Percentiles rank a stretch among this genome's conserved stretches.
Conservation (phyloP, 2,888 invertebrate species). For the Dromius quadrimaculatus region DNA sequence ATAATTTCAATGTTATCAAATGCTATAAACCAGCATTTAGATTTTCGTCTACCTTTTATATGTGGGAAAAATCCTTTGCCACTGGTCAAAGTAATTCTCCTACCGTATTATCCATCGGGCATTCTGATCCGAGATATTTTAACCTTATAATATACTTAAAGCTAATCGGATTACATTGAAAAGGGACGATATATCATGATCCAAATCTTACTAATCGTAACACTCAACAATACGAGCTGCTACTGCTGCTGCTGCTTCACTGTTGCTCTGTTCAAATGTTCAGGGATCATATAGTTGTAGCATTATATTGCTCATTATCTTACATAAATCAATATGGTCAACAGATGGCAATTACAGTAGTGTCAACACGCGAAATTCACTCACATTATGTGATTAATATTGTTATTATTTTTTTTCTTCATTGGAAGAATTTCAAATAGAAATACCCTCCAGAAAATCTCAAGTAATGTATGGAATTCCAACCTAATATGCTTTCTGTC, state of each 20-base stretch:
- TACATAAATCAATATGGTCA: constrained; percentile 26
- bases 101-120: constrained; percentile 66
- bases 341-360: constrained; percentile 27
- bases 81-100: constrained; percentile 55
- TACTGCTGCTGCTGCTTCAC: neutral
- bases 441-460: constrained; percentile 9
- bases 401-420: neutral
- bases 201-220: constrained; percentile 39
- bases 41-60: too few species aligned
- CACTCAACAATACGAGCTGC: constrained; percentile 29
- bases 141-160: constrained; percentile 66
- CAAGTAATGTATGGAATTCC: constrained; percentile 26
- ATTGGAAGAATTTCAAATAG: neutral
- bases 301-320: constrained; percentile 19
- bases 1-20: too few species aligned
- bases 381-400: neutral
- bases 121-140: constrained; percentile 65
- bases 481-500: constrained; percentile 43
- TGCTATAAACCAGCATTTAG: too few species aligned
- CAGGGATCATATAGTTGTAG: neutral
- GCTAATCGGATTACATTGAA: constrained; percentile 66
- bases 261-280: neutral
- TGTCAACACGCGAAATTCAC: neutral
- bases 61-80: too few species aligned
- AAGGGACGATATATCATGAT: constrained; percentile 63